Percentiles rank a stretch among this genome's conserved stretches.
Evolutionary conservation across 2,797 vertebrate genomes (phyloP).

Genomic region (Sarcophilus harrisii): DNA sequence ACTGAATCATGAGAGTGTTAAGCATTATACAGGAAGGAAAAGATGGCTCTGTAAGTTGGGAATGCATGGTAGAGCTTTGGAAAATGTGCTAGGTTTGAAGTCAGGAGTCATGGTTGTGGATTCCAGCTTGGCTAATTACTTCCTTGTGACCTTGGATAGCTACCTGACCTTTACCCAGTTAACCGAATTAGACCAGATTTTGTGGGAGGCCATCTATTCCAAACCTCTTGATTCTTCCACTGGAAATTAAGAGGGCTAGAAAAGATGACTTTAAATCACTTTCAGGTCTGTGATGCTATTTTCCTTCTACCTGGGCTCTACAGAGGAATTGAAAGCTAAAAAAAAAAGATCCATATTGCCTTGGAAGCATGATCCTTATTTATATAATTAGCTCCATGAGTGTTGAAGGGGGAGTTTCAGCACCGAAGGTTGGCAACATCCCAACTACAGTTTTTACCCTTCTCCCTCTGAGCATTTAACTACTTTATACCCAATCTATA

Average conservation of each 20-base stretch:
- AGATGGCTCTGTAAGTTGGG: background rate
- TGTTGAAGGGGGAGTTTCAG: background rate
- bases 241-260: background rate
- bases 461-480: background rate
- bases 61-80: background rate
- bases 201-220: background rate
- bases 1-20: background rate
- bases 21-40: background rate
- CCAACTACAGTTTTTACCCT: background rate
- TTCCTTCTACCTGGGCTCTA: background rate
- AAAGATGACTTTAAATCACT: background rate
- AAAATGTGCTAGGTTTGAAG: background rate
- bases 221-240: background rate
- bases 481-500: background rate
- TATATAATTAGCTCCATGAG: slow-evolving; percentile 8
- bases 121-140: background rate
- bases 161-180: background rate
- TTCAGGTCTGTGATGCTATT: background rate
- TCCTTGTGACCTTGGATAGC: background rate
- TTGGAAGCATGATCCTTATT: background rate
- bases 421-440: background rate
- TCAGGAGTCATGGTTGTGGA: background rate
- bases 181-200: background rate
- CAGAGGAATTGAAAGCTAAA: background rate
- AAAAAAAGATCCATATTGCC: background rate